Evolutionary conservation across 2,113 vertebrate genomes (phyloP), one percentile per base, ranked within the genome.

Genomic region (Microtus richardsoni): DNA sequence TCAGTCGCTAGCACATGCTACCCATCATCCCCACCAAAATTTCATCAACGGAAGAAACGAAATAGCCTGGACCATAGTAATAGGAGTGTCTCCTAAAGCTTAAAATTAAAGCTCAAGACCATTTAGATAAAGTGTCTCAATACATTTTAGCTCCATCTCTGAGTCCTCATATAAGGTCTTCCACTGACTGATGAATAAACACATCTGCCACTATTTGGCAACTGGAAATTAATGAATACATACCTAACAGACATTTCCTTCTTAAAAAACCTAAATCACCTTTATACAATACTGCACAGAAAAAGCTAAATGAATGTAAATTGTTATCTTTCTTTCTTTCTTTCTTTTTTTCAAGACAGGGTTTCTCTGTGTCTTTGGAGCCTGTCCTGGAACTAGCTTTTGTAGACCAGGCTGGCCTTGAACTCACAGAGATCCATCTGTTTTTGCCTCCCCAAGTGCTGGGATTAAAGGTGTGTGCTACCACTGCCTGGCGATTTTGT

Each of bases 291-390:
- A 82, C 5, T 79, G 64, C 22, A 79, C n/a, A 17, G 52, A 68
- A 88, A 91, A 91, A 85, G 47, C 92, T 80, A 94, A 60, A 30
- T 70, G 66, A 96, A 92, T 33, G 22, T 68, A 58, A 85, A 36
- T 88, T 58, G 19, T 58, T 58, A 2, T 21, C 58, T 58, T 21
- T 19, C 58, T 58, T 6, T 16, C 12, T 52, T 13, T 54, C 5
- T 2, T 13, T 49, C 9, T 12, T 58, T 58, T 7, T 21, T 21
- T 21, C 4, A 5, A 21, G 19, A 58, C 54, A 58, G 54, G 19
- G 54, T 21, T 58, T 21, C 54, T 58, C 54, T 21, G 19, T 21
- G 54, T 58, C 17, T 58, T 58, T 58, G 54, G 54, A 58, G 54
- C 54, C 54, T 58, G 54, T 21, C 54, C 54, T 58, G 54, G 19